Evolutionary conservation across 2,113 vertebrate genomes (phyloP).

Genomic region (Takifugu bimaculatus): DNA sequence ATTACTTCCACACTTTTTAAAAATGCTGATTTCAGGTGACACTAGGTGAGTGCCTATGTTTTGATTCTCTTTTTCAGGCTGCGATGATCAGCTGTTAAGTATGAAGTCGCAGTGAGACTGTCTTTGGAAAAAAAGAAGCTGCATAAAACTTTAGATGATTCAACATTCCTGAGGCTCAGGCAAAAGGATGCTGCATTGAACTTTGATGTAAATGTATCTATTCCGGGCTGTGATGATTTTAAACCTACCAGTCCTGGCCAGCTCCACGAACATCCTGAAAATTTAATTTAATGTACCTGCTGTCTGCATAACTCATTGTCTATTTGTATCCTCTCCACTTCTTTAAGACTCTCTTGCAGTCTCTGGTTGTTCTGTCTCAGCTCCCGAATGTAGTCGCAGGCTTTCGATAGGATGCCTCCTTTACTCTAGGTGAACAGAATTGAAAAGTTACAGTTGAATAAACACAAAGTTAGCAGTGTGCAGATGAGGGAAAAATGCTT

Average conservation of each 20-base stretch:
- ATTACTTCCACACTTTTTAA: conserved; percentile 51
- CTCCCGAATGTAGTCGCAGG: conserved; percentile 89
- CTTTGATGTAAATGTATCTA: conserved; percentile 36
- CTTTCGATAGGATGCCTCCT: conserved; percentile 91
- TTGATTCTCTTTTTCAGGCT: conserved; percentile 59
- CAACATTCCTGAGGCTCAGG: conserved; percentile 37
- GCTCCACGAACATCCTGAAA: conserved; percentile 30
- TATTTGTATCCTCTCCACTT: conserved; percentile 84
- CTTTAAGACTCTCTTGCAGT: conserved; percentile 85
- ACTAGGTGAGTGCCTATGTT: conserved; percentile 44
- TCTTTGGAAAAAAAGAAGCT: conserved; percentile 44
- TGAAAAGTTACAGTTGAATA: neutral
- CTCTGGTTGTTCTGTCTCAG: conserved; percentile 85
- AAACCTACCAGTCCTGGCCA: conserved; percentile 31
- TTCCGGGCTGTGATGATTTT: conserved; percentile 46
- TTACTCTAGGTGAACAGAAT: conserved; percentile 77
- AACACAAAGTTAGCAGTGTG: neutral
- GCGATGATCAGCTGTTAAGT: conserved; percentile 45
- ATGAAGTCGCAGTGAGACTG: conserved; percentile 30
- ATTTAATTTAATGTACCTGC: conserved; percentile 74
- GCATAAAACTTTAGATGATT: conserved; percentile 34
- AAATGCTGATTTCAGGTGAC: conserved; percentile 57
- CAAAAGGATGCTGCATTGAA: conserved; percentile 25
- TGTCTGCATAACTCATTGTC: conserved; percentile 86
- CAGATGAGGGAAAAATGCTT: conserved; percentile 24